A percentile compares a stretch with the other conserved stretches of the same genome.
Conservation (phyloP, 2,797 vertebrate genomes). For the Octomys mimax region DNA sequence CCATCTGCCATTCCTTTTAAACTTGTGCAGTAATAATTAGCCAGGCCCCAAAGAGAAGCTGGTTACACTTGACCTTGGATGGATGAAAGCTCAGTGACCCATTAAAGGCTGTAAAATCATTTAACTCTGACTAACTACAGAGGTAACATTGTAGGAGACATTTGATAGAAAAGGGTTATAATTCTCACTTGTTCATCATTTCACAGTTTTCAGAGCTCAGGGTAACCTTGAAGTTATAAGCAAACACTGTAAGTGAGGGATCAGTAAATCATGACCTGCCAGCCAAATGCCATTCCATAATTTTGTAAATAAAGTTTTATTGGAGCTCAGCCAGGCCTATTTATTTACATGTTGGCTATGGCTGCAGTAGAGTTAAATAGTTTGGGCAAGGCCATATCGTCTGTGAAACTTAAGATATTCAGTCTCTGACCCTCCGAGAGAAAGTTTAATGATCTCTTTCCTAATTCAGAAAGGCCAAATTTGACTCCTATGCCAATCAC, state of each 20-base stretch:
- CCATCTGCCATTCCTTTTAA: slow-evolving; percentile 86
- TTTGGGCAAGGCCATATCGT: not conserved
- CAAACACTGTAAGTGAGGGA: not conserved
- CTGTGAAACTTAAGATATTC: not conserved
- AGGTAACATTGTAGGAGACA: not conserved
- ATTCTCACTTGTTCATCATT: not conserved
- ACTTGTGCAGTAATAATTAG: slow-evolving; percentile 85
- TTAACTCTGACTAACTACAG: not conserved
- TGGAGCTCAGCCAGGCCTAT: not conserved
- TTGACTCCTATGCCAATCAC: not conserved
- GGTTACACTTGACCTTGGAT: slow-evolving; percentile 67
- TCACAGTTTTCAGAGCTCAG: slow-evolving; percentile 43
- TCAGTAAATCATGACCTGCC: not conserved
- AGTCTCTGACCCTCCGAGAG: not conserved
- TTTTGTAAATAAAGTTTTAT: slow-evolving; percentile 41
- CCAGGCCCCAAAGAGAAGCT: slow-evolving; percentile 70
- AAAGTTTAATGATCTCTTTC: not conserved
- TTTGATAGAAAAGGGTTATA: slow-evolving; percentile 10
- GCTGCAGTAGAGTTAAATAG: not conserved
- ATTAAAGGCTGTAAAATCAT: slow-evolving; percentile 50
- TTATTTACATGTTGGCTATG: not conserved
- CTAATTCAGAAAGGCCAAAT: not conserved
- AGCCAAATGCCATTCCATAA: not conserved
- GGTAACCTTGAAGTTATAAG: not conserved
- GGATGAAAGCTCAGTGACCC: slow-evolving; percentile 65